Conservation (phyloP, 1,140 invertebrate genomes). For the Choristoneura fumiferana region DNA sequence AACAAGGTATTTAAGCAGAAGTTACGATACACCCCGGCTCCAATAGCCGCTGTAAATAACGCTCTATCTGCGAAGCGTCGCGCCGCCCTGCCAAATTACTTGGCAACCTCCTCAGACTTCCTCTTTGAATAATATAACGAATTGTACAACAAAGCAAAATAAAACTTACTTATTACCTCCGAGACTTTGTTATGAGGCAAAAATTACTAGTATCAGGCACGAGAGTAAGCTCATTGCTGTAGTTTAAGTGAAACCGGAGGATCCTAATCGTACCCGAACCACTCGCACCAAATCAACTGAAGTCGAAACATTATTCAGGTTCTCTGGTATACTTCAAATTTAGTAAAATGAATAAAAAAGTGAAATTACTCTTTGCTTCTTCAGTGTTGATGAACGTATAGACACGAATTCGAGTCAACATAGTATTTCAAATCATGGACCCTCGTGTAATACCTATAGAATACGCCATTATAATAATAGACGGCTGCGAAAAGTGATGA, state of each 20-base stretch:
- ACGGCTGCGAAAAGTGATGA: slow-evolving; percentile 4
- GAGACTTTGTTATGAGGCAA: slow-evolving; percentile 11
- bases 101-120: slow-evolving; percentile 65
- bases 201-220: not conserved
- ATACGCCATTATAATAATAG: slow-evolving; percentile 10
- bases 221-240: too few species aligned
- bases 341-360: too few species aligned
- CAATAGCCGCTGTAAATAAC: slow-evolving; percentile 63
- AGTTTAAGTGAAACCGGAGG: too few species aligned
- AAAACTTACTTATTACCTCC: slow-evolving; percentile 35
- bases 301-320: not conserved
- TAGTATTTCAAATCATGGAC: too few species aligned
- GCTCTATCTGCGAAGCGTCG: slow-evolving; percentile 49
- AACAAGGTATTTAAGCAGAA: slow-evolving; percentile 63
- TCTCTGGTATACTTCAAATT: too few species aligned
- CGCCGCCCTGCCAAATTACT: slow-evolving; percentile 62
- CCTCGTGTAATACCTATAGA: not conserved
- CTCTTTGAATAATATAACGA: slow-evolving; percentile 61
- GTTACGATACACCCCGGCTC: slow-evolving; percentile 47
- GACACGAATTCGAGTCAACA: too few species aligned
- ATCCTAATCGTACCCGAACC: too few species aligned
- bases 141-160: slow-evolving; percentile 45
- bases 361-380: too few species aligned
- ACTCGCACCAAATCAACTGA: not conserved
- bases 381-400: too few species aligned